A percentile compares a stretch with the other conserved stretches of the same genome.
These are phyloP conservation scores for Girardia tigrina DNA, from an alignment of 2,888 invertebrate genomes.

Conservation along the genomic window DNA sequence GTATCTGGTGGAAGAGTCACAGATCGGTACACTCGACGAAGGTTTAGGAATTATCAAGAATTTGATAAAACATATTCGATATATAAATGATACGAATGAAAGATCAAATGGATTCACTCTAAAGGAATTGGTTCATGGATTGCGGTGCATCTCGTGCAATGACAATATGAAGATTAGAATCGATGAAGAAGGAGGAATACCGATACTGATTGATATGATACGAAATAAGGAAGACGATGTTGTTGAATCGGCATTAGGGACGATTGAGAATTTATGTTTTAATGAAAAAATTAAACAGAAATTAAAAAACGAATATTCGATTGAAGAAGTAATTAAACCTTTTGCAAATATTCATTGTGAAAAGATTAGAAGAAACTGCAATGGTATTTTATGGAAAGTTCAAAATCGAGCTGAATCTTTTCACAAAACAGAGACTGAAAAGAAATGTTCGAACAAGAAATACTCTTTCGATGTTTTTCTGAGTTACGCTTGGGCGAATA, in stretches of 20 bases:
- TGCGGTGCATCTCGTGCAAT: neutral
- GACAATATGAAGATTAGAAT: neutral
- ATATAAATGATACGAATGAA: neutral
- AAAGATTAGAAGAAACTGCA: neutral
- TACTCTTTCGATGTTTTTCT: neutral
- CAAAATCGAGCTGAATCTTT: neutral
- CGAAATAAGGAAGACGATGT: neutral
- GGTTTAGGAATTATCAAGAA: neutral
- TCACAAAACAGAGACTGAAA: neutral
- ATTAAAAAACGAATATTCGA: neutral
- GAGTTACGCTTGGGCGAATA: conserved; percentile 43
- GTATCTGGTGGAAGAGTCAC: neutral
- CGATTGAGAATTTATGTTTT: neutral
- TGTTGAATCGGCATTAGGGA: neutral
- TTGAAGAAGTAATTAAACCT: neutral
- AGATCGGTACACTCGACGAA: neutral
- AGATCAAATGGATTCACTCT: neutral
- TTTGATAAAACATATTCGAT: neutral
- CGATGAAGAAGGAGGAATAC: neutral
- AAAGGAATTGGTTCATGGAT: neutral
- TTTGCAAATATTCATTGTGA: neutral
- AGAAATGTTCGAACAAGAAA: neutral
- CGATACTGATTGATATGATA: neutral
- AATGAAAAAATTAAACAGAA: neutral
- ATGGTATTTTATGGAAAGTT: neutral